Evolutionary conservation across 2,888 invertebrate species (phyloP).

Genomic region (Tenthredo livida): DNA sequence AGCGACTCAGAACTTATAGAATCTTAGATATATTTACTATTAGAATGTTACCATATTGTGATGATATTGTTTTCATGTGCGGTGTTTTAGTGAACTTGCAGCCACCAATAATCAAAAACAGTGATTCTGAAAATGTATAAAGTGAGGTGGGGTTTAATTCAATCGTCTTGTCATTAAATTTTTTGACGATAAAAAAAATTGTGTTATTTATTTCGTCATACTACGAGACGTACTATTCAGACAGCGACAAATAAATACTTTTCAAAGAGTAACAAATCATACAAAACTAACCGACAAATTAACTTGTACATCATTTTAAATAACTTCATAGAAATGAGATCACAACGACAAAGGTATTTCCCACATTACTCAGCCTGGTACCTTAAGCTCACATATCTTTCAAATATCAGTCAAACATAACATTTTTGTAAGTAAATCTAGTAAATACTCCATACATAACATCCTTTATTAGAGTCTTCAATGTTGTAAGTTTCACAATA

Average conservation of each 20-base stretch:
- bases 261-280: background rate
- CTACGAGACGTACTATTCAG: no score
- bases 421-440: no score
- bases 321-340: no score
- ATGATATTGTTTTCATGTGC: constrained; percentile 55
- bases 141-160: background rate
- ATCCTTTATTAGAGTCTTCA: background rate
- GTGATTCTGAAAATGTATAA: background rate
- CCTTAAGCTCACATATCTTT: no score
- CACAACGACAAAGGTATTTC: no score
- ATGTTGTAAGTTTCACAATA: background rate
- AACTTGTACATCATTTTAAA: no score
- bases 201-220: no score
- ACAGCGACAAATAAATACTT: background rate
- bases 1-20: background rate
- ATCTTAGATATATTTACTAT: constrained; percentile 48
- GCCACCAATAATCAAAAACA: constrained; percentile 53
- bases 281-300: background rate
- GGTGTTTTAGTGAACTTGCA: constrained; percentile 57
- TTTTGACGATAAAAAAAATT: no score
- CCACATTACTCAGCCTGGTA: no score
- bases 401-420: no score
- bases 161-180: no score
- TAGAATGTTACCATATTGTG: constrained; percentile 50
- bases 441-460: background rate